Conservation (phyloP, 2,113 vertebrate species). For the Stegostoma tigrinum region DNA sequence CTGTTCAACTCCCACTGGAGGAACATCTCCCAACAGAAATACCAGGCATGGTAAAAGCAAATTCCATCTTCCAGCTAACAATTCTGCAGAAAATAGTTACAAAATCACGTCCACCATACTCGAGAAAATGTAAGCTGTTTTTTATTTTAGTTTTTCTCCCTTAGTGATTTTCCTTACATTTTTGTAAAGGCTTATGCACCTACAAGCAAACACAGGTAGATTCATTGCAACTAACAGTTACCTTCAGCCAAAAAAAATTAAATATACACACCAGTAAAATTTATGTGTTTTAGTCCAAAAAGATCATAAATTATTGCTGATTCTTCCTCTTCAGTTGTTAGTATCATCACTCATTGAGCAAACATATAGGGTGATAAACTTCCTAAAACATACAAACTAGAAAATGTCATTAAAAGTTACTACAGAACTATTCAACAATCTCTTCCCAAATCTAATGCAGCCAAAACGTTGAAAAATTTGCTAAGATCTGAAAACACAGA, state of each 20-base stretch:
- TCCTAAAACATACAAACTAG: not conserved
- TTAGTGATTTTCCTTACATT: not conserved
- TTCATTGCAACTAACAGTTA: not conserved
- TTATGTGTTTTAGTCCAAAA: not conserved
- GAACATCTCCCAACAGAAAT: not conserved
- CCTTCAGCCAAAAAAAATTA: not conserved
- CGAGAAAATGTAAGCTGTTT: not conserved
- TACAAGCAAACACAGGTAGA: not conserved
- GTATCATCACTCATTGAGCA: not conserved
- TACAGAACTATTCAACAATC: not conserved
- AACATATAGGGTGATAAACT: not conserved
- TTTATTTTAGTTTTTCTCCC: not conserved
- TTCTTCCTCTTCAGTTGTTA: not conserved
- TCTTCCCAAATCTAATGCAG: not conserved
- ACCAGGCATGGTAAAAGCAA: not conserved
- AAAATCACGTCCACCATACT: not conserved
- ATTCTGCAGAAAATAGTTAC: not conserved
- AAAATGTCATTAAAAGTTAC: not conserved
- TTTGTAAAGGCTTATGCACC: not conserved
- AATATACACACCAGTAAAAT: not conserved
- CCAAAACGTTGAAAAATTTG: not conserved
- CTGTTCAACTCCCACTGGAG: not conserved
- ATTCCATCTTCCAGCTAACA: not conserved
- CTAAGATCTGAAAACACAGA: too few species aligned
- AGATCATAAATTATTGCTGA: not conserved